Conservation (phyloP, 2,797 vertebrate genomes). For the Notamacropus eugenii region DNA sequence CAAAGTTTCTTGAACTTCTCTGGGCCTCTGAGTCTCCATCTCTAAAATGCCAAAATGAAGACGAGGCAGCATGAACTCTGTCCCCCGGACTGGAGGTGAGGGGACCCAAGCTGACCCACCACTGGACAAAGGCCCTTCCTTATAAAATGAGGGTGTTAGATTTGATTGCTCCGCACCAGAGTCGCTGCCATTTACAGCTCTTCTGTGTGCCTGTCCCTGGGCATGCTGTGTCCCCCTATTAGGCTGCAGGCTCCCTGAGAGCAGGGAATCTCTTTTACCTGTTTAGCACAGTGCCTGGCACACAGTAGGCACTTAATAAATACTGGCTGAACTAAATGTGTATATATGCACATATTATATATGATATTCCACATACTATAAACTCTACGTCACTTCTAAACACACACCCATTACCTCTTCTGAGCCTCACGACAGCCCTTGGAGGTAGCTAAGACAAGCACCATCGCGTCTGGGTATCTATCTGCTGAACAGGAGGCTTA, state of each 20-base stretch:
- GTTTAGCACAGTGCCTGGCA: background rate
- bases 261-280: background rate
- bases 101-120: too few species aligned
- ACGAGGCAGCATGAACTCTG: background rate
- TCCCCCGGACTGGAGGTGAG: background rate
- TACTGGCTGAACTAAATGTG: background rate
- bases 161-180: background rate
- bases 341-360: background rate
- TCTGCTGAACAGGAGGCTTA: background rate
- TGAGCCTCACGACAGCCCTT: background rate
- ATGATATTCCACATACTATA: background rate
- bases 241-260: background rate
- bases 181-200: background rate
- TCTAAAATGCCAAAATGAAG: background rate
- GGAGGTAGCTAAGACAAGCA: background rate
- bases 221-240: accelerated
- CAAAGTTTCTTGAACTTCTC: background rate
- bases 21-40: background rate
- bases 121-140: background rate
- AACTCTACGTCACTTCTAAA: background rate
- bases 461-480: accelerated
- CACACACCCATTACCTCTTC: background rate
- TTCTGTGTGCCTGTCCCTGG: background rate
- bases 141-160: background rate
- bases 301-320: background rate